phyloP scores from a whole-genome alignment of 2,113 vertebrate species.

The Colinus virginianus region DNA sequence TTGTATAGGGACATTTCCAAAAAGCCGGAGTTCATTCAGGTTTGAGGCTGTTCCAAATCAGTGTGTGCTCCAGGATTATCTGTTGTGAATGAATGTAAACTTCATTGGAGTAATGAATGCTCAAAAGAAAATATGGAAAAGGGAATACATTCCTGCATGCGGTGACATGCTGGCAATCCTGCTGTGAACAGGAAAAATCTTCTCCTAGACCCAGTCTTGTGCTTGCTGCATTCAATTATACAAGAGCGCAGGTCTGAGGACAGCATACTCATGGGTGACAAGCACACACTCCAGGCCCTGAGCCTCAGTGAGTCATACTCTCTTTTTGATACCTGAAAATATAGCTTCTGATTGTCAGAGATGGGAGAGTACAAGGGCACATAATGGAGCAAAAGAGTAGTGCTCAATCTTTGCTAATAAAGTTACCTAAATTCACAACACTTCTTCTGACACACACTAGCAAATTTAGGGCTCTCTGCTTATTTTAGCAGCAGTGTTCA shows the following conservation, averaged over 20 bases:
- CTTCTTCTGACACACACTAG: background rate
- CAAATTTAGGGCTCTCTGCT: background rate
- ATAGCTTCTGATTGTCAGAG: background rate
- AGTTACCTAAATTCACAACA: background rate
- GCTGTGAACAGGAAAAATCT: background rate
- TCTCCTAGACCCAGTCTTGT: background rate
- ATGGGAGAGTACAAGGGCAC: background rate
- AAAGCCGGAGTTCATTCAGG: background rate
- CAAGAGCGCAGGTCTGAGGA: background rate
- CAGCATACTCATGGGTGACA: background rate
- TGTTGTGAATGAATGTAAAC: background rate
- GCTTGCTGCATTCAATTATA: accelerated
- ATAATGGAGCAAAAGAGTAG: background rate
- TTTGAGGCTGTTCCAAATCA: background rate
- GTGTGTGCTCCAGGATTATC: background rate
- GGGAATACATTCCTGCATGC: too few relatives aligned
- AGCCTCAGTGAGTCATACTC: background rate
- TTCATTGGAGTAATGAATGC: background rate
- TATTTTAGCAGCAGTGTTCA: background rate
- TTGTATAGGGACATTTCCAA: background rate
- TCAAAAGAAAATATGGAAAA: background rate
- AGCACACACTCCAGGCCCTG: background rate
- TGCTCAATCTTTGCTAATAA: background rate
- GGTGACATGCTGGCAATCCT: background rate
- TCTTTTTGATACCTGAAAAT: background rate